Evolutionary conservation across 2,113 vertebrate species (phyloP).

Genomic region (Globicephala melas): DNA sequence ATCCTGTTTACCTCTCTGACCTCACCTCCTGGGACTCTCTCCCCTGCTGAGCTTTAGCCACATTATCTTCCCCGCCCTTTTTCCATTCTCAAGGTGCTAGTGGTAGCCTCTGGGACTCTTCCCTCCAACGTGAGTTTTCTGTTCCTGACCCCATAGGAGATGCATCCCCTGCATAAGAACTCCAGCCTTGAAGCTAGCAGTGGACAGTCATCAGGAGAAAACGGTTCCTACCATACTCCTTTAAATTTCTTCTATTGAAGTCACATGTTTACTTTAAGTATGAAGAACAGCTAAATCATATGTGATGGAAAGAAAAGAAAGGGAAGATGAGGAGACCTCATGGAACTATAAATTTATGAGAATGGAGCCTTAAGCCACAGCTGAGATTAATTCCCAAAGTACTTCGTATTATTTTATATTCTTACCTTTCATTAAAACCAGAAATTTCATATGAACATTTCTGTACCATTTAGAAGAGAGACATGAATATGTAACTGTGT

Average conservation of each 20-base stretch:
- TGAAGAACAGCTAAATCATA: neutral
- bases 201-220: neutral
- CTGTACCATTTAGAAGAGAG: neutral
- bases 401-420: neutral
- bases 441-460: neutral
- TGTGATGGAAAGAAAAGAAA: neutral
- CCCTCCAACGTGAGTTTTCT: neutral
- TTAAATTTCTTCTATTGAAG: neutral
- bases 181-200: neutral
- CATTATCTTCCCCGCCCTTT: neutral
- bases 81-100: neutral
- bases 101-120: neutral
- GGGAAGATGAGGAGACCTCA: neutral
- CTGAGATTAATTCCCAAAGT: neutral
- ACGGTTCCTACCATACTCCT: neutral
- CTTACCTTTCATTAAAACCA: neutral
- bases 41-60: neutral
- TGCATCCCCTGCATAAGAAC: neutral
- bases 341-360: neutral
- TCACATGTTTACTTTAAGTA: neutral
- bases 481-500: neutral
- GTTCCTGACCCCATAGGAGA: neutral
- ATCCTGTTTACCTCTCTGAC: neutral
- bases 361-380: neutral
- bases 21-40: neutral